Conservation (phyloP, 2,888 invertebrate species). For the Nephrocerus scutellatus region DNA sequence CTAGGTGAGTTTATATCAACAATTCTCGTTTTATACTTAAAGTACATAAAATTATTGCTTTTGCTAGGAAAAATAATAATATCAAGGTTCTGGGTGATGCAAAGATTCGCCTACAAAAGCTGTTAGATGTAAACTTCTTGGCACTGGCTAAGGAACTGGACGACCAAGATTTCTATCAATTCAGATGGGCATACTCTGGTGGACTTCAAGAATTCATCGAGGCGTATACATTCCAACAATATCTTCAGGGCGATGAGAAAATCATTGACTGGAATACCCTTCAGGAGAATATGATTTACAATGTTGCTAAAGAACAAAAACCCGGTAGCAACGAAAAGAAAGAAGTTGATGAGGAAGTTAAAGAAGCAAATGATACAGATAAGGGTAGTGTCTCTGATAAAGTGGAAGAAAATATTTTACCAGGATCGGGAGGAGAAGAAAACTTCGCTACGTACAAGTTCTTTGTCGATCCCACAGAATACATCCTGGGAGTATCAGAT, state of each 20-base stretch:
- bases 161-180: slow-evolving; percentile 64
- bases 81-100: slow-evolving; percentile 57
- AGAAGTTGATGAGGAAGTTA: slow-evolving; percentile 5
- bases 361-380: slow-evolving; percentile 3
- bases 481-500: slow-evolving; percentile 75
- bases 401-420: slow-evolving; percentile 6
- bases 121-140: slow-evolving; percentile 53
- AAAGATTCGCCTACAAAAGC: slow-evolving; percentile 56
- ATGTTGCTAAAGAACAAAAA: slow-evolving; percentile 11
- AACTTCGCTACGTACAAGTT: slow-evolving; percentile 33
- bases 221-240: slow-evolving; percentile 71
- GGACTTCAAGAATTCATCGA: slow-evolving; percentile 77
- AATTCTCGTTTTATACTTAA: neutral
- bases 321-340: slow-evolving; percentile 9
- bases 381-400: neutral
- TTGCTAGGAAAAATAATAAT: slow-evolving; percentile 51
- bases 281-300: slow-evolving; percentile 52
- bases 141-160: slow-evolving; percentile 68
- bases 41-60: slow-evolving; percentile 2
- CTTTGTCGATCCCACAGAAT: slow-evolving; percentile 50
- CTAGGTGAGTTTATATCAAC: slow-evolving; percentile 19
- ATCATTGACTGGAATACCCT: slow-evolving; percentile 58
- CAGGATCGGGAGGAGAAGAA: neutral
- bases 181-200: slow-evolving; percentile 58
- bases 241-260: slow-evolving; percentile 52